phyloP scores from a whole-genome alignment of 1,140 invertebrate genomes.

The Sarcophaga bullata region DNA sequence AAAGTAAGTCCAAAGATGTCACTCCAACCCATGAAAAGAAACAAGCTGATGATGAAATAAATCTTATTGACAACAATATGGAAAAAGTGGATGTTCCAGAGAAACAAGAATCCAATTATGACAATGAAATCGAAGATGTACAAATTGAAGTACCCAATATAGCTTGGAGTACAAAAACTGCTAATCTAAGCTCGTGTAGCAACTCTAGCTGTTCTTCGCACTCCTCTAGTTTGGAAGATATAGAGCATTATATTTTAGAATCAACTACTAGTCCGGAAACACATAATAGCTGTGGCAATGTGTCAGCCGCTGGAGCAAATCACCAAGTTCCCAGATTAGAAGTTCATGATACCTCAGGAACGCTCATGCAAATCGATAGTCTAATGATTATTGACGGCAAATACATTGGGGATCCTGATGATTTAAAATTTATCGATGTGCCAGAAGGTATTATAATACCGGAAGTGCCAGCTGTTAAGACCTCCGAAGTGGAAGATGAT shows the following conservation, averaged over 20 bases:
- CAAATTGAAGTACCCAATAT: constrained; percentile 72
- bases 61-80: constrained; percentile 46
- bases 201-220: constrained; percentile 58
- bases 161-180: constrained; percentile 69
- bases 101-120: constrained; percentile 72
- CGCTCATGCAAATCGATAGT: constrained; percentile 72
- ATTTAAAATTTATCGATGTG: constrained; percentile 62
- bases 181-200: constrained; percentile 43
- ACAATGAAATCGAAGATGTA: constrained; percentile 56
- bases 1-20: constrained; percentile 42
- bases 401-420: constrained; percentile 65
- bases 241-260: constrained; percentile 64
- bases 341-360: constrained; percentile 74
- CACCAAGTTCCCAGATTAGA: constrained; percentile 71
- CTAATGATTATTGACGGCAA: constrained; percentile 68
- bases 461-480: constrained; percentile 49
- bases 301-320: constrained; percentile 39
- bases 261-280: constrained; percentile 65
- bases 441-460: constrained; percentile 58
- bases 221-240: constrained; percentile 63
- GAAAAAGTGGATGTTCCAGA: constrained; percentile 65
- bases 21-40: constrained; percentile 41
- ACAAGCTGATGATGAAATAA: constrained; percentile 27
- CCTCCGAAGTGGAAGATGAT: constrained; percentile 54
- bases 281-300: constrained; percentile 48